These are phyloP conservation scores for Trichonephila clavata DNA, from an alignment of 1,140 invertebrate genomes.

Conservation along the genomic window DNA sequence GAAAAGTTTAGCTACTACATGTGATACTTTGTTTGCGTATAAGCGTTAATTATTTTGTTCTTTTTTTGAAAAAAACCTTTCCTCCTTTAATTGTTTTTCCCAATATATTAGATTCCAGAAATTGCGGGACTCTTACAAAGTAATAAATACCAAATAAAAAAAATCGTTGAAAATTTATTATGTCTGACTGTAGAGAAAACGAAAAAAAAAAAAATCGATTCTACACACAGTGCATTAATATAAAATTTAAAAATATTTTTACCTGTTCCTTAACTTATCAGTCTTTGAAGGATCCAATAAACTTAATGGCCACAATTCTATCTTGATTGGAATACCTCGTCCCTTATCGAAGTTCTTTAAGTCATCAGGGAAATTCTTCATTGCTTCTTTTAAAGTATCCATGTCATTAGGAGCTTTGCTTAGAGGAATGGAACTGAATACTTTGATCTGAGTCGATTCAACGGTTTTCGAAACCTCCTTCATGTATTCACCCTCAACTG, in stretches of 20 bases:
- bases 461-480: constrained; percentile 59
- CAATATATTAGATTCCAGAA: too few species aligned
- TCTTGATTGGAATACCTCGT: constrained; percentile 63
- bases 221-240: too few species aligned
- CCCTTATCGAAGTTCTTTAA: constrained; percentile 52
- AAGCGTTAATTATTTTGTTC: too few species aligned
- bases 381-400: constrained; percentile 33
- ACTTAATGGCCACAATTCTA: constrained; percentile 64
- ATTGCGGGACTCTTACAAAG: too few species aligned
- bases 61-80: too few species aligned
- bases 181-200: too few species aligned
- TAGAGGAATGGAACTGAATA: neutral
- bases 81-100: too few species aligned
- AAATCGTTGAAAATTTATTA: too few species aligned
- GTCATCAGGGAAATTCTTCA: constrained; percentile 50
- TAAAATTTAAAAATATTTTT: neutral
- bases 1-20: too few species aligned
- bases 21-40: too few species aligned
- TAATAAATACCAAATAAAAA: too few species aligned
- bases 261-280: constrained; percentile 46
- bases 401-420: constrained; percentile 62
- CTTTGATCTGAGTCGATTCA: neutral
- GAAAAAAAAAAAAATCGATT: too few species aligned
- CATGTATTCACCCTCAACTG: constrained; percentile 63
- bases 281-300: constrained; percentile 36